A percentile compares a stretch with the other conserved stretches of the same genome.
Conservation (phyloP, 2,888 invertebrate species). For the Parnassius orleans region DNA sequence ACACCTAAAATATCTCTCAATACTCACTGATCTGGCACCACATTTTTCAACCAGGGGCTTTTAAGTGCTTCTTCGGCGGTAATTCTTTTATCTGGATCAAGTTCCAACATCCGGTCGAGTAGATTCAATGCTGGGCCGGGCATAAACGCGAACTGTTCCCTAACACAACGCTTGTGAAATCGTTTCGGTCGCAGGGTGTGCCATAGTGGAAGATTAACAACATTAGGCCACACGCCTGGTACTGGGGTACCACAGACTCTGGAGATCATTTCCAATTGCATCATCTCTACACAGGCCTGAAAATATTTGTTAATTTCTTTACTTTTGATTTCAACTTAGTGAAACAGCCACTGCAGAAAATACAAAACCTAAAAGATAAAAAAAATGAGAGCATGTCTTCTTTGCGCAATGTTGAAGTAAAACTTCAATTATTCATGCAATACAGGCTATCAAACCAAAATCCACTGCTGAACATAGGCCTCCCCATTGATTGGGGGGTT, state of each 20-base stretch:
- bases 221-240: slow-evolving; percentile 98
- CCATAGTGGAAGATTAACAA: slow-evolving; percentile 95
- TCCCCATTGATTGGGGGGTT: too few species aligned
- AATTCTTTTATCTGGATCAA: slow-evolving; percentile 96
- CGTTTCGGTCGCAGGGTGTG: slow-evolving; percentile 95
- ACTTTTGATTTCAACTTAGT: background rate
- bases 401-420: too few species aligned
- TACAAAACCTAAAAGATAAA: too few species aligned
- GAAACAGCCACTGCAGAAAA: too few species aligned
- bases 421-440: too few species aligned
- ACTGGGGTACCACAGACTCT: slow-evolving; percentile 96
- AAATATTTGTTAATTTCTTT: slow-evolving; percentile 24
- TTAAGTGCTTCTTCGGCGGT: slow-evolving; percentile 96
- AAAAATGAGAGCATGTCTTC: too few species aligned
- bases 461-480: too few species aligned
- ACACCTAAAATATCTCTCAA: background rate
- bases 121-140: slow-evolving; percentile 93
- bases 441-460: too few species aligned
- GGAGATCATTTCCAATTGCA: slow-evolving; percentile 96
- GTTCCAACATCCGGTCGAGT: slow-evolving; percentile 96
- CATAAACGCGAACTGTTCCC: slow-evolving; percentile 97
- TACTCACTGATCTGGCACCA: slow-evolving; percentile 94
- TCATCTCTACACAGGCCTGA: slow-evolving; percentile 94
- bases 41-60: slow-evolving; percentile 94
- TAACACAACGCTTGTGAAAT: slow-evolving; percentile 91